Conservation (phyloP, 1,140 invertebrate species). For the Babylonia areolata region DNA sequence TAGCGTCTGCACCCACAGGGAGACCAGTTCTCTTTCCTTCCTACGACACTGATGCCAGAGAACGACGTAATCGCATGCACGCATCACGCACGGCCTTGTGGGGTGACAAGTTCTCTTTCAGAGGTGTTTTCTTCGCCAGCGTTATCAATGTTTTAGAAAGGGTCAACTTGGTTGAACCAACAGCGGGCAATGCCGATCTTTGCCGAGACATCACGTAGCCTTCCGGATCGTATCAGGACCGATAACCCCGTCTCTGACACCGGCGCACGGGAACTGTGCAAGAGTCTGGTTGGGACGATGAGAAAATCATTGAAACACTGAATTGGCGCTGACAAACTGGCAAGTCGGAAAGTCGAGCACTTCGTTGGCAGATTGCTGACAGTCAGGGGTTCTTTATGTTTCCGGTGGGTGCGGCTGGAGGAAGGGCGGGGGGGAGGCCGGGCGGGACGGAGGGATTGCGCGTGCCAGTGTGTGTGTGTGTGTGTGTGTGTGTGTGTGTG, state of each 20-base stretch:
- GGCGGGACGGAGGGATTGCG: no score
- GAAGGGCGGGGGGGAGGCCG: no score
- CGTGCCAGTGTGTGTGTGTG: neutral
- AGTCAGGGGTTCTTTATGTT: neutral
- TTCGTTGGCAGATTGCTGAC: neutral
- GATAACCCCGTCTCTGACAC: slow-evolving; percentile 11
- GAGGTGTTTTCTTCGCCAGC: slow-evolving; percentile 24
- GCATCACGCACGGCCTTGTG: neutral
- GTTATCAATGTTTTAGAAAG: neutral
- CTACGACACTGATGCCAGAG: neutral
- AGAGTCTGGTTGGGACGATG: neutral
- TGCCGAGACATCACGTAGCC: slow-evolving; percentile 4
- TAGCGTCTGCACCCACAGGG: no score
- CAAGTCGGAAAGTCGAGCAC: neutral
- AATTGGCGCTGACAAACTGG: neutral
- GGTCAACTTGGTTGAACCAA: slow-evolving; percentile 20
- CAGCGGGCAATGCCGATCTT: slow-evolving; percentile 23
- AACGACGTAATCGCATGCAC: neutral
- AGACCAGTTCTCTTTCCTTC: neutral
- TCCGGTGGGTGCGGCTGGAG: no score
- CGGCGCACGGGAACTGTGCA: neutral
- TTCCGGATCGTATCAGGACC: neutral
- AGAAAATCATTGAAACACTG: neutral
- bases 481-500: slow-evolving; percentile 1
- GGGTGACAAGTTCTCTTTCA: slow-evolving; percentile 17